These are phyloP conservation scores for Homarus gammarus DNA, from an alignment of 2,888 invertebrate species.

Conservation along the genomic window DNA sequence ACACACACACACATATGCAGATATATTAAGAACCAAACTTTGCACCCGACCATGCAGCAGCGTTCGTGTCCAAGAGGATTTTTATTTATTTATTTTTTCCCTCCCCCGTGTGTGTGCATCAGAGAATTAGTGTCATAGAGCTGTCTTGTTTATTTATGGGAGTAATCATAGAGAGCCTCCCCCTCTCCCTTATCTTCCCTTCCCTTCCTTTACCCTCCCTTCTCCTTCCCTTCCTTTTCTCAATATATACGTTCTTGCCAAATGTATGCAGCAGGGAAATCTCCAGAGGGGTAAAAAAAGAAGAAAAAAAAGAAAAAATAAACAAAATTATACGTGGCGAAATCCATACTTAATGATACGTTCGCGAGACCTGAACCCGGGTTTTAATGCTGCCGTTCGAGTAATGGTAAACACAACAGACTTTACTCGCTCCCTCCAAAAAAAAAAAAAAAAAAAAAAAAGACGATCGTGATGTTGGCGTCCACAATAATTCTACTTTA, in stretches of 20 bases:
- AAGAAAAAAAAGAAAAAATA: no score
- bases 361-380: not conserved
- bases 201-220: no score
- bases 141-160: no score
- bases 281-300: not conserved
- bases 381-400: not conserved
- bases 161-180: not conserved
- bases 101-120: no score
- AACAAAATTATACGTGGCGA: slow-evolving; percentile 17
- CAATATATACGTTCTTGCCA: slow-evolving; percentile 16
- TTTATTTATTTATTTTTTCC: no score
- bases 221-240: not conserved
- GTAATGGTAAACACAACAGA: slow-evolving; percentile 3
- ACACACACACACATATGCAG: slow-evolving; percentile 38
- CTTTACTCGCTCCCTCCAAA: no score
- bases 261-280: not conserved
- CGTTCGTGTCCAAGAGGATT: no score
- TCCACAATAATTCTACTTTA: slow-evolving; percentile 39
- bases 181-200: no score
- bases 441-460: no score
- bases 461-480: slow-evolving; percentile 37
- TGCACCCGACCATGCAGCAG: not conserved
- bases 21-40: not conserved
- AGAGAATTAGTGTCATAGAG: no score
- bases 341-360: slow-evolving; percentile 12